Conservation (phyloP, 1,140 invertebrate genomes). For the Zaprionus capensis region DNA sequence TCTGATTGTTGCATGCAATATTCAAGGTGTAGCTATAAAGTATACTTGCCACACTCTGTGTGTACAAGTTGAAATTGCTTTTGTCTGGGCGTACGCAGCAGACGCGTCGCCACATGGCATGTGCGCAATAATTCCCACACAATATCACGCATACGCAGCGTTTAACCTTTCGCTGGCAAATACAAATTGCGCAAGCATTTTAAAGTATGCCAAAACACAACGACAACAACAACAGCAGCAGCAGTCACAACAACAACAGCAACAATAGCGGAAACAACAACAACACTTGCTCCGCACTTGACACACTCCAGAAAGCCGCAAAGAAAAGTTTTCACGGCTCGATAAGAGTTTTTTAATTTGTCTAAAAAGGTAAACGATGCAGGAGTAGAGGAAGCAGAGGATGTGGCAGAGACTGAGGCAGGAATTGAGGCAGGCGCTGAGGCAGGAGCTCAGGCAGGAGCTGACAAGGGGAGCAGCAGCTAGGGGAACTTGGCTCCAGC, state of each 20-base stretch:
- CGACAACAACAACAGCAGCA: slow-evolving; percentile 15
- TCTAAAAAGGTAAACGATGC: slow-evolving; percentile 65
- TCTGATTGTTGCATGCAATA: slow-evolving; percentile 31
- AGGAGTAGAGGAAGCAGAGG: neutral
- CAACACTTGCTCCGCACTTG: slow-evolving; percentile 33
- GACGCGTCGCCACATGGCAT: slow-evolving; percentile 45
- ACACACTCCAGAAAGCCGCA: slow-evolving; percentile 55
- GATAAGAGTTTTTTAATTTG: slow-evolving; percentile 82
- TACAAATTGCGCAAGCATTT: slow-evolving; percentile 72
- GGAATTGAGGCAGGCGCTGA: neutral
- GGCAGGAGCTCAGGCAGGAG: neutral
- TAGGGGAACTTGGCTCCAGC: neutral
- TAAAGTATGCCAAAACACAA: slow-evolving; percentile 55
- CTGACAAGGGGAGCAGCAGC: too few species aligned
- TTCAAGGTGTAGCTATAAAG: slow-evolving; percentile 25
- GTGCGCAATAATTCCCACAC: slow-evolving; percentile 61
- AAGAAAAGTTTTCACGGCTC: slow-evolving; percentile 71
- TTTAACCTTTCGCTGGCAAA: slow-evolving; percentile 52
- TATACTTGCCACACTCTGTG: neutral
- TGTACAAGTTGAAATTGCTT: slow-evolving; percentile 46
- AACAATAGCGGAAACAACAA: slow-evolving; percentile 13
- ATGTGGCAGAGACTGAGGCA: neutral
- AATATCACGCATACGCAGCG: slow-evolving; percentile 69
- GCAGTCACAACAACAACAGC: slow-evolving; percentile 31
- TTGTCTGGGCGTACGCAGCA: slow-evolving; percentile 39